Conservation (phyloP, 2,888 invertebrate genomes). For the Leptopilina drosophilae region DNA sequence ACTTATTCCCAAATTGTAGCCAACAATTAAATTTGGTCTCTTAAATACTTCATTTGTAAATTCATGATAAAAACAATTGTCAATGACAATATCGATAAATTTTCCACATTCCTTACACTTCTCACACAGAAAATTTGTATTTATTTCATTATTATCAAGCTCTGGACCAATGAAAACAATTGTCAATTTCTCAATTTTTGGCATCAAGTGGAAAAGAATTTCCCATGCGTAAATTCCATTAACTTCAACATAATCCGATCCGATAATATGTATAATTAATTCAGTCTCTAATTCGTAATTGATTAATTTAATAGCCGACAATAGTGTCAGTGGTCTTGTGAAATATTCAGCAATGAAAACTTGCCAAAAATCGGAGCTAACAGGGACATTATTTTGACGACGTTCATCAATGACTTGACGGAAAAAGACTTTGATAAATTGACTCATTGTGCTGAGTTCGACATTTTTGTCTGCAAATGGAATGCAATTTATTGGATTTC, state of each 20-base stretch:
- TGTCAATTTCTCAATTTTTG: slow-evolving; percentile 58
- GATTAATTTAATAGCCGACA: slow-evolving; percentile 63
- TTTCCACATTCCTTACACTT: slow-evolving; percentile 56
- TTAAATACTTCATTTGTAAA: slow-evolving; percentile 57
- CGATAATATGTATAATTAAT: slow-evolving; percentile 70
- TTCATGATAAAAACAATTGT: slow-evolving; percentile 60
- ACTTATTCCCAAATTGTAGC: slow-evolving; percentile 69
- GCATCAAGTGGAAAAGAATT: slow-evolving; percentile 70
- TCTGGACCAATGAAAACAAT: slow-evolving; percentile 72
- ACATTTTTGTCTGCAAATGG: slow-evolving; percentile 47
- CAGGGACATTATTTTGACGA: slow-evolving; percentile 38
- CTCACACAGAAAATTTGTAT: slow-evolving; percentile 56
- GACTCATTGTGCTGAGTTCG: slow-evolving; percentile 54
- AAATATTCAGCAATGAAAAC: slow-evolving; percentile 63
- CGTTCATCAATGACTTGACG: slow-evolving; percentile 33
- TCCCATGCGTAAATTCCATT: slow-evolving; percentile 69
- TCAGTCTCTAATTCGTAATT: slow-evolving; percentile 42
- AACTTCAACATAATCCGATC: slow-evolving; percentile 69
- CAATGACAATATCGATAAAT: slow-evolving; percentile 55
- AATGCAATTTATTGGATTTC: slow-evolving; percentile 30
- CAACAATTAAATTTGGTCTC: slow-evolving; percentile 65
- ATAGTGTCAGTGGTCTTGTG: slow-evolving; percentile 67
- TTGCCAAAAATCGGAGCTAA: slow-evolving; percentile 47
- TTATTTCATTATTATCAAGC: slow-evolving; percentile 51
- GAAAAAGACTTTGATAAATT: slow-evolving; percentile 57